Evolutionary conservation across 2,113 vertebrate genomes (phyloP), one percentile per base, ranked within the genome.

Genomic region (Pholis gunnellus): DNA sequence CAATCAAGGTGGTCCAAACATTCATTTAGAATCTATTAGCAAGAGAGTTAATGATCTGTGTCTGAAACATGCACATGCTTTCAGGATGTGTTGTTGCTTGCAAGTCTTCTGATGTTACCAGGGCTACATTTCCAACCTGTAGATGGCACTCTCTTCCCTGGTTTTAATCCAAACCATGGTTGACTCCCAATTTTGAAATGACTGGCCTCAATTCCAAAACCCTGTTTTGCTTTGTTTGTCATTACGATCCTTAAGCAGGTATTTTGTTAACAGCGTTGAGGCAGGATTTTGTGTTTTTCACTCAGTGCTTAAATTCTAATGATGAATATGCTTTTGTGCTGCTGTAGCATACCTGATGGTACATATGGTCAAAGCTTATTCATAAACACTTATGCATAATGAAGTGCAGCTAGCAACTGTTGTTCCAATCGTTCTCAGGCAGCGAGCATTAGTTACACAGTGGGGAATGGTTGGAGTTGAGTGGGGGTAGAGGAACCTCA

Each of bases 71-170:
- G 64, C 29, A 65, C 25, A 48, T 73, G 77, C 68, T 83, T 25
- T 82, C 44, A 76, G 70, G 42, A 36, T 69, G 44, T 66, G 29
- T 63, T 46, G 20, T 40, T 70, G 73, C 59, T 38, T 72, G n/a
- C 60, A 59, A 57, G 66, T 73, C 66, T 57, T 79, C 50, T 73
- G 48, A 52, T 60, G 46, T 78, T 69, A 72, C 64, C 15, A 70
- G 75, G 80, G 65, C 22, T 82, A 65, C 38, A 52, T 34, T 77
- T 84, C 90, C 90, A 29, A 79, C 93, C 93, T 94, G 91, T 89
- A 94, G 94, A 92, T 94, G 94, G 93, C 90, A 85, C 90, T 90
- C 80, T 93, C 75, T 76, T 79, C 87, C 91, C 85, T 90, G 91
- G 69, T 93, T 93, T 87, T 82, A 81, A 82, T 88, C 82, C 67